Percentiles rank a stretch among this genome's conserved stretches.
Conservation (phyloP, 2,797 vertebrate species). For the Microhierax caerulescens region DNA sequence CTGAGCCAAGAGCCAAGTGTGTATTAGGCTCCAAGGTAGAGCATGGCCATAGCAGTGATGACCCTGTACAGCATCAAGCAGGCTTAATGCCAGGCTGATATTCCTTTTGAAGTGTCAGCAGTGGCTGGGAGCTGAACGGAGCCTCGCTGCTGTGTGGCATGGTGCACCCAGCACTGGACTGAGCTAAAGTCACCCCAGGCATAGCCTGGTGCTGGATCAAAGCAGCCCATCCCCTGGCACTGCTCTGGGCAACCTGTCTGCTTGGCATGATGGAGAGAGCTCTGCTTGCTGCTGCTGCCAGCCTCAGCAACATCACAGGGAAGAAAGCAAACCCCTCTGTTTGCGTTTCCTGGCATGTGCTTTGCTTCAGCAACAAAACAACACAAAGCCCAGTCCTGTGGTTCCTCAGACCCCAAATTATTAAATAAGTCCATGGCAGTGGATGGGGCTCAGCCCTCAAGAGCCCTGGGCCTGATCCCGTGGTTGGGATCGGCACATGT, state of each 20-base stretch:
- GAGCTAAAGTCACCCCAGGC: not conserved
- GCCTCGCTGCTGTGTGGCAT: accelerated
- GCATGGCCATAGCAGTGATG: not conserved
- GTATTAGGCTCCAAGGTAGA: not conserved
- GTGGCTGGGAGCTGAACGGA: not conserved
- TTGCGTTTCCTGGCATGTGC: not conserved
- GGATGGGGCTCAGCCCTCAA: not conserved
- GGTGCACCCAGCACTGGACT: not conserved
- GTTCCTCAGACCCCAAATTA: not conserved
- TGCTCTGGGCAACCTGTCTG: not conserved
- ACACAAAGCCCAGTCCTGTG: not conserved
- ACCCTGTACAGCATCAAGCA: not conserved
- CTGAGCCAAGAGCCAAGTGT: not conserved
- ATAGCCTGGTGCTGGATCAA: not conserved
- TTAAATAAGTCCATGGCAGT: not conserved
- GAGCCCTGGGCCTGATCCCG: not conserved
- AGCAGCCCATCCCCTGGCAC: not conserved
- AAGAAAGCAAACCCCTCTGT: not conserved
- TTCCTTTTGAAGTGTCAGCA: not conserved
- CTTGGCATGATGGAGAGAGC: not conserved
- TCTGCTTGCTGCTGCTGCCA: not conserved
- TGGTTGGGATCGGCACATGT: not conserved
- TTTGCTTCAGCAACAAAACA: not conserved
- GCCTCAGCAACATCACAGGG: not conserved
- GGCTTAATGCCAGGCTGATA: not conserved